These are phyloP conservation scores for Copsychus sechellarum DNA, from an alignment of 2,113 vertebrate species.

Conservation along the genomic window DNA sequence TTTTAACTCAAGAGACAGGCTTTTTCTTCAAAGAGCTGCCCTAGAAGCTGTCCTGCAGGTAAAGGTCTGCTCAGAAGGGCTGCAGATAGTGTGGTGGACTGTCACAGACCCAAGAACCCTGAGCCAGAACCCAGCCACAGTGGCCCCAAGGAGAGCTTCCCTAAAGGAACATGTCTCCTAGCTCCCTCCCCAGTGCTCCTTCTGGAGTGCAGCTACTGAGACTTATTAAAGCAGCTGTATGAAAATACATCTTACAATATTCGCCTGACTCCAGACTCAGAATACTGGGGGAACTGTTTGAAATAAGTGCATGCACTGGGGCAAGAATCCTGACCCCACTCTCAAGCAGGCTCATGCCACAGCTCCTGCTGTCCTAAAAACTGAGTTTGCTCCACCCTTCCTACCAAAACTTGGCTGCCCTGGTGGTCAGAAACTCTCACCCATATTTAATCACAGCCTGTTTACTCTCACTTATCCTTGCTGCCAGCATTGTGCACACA, in stretches of 20 bases:
- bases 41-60: background rate
- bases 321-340: background rate
- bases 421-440: background rate
- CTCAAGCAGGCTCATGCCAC: background rate
- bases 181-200: background rate
- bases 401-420: background rate
- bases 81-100: background rate
- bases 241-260: background rate
- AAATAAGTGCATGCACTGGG: background rate
- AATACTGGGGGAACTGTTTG: accelerated
- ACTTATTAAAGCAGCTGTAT: background rate
- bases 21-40: background rate
- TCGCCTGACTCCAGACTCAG: background rate
- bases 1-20: background rate
- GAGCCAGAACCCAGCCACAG: background rate
- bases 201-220: background rate
- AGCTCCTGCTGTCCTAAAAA: background rate
- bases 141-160: background rate
- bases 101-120: background rate
- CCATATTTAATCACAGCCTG: accelerated
- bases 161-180: accelerated
- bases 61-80: background rate
- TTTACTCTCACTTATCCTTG: background rate
- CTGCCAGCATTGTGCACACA: background rate
- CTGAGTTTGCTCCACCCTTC: background rate